phyloP scores from a whole-genome alignment of 2,888 invertebrate genomes.

The Choristoneura rosaceana region DNA sequence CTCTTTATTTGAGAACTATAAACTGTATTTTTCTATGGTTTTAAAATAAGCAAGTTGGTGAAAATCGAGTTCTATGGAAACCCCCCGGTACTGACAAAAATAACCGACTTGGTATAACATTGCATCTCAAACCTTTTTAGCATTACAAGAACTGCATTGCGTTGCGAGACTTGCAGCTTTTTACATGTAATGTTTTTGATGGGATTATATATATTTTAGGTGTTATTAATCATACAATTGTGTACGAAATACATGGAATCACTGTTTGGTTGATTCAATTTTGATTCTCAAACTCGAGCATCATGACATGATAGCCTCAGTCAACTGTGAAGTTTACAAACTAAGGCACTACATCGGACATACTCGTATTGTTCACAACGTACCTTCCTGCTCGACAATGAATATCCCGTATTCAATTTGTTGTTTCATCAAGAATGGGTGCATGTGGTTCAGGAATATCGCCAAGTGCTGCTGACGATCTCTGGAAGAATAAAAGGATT shows the following conservation, averaged over 20 bases:
- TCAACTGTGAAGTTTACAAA: not conserved
- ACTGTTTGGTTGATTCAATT: not conserved
- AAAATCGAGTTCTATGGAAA: no score
- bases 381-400: slow-evolving; percentile 95
- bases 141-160: no score
- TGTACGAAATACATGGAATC: not conserved
- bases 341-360: not conserved
- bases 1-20: no score
- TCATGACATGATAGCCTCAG: not conserved
- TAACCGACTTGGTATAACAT: no score
- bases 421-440: slow-evolving; percentile 96
- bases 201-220: no score
- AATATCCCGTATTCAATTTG: slow-evolving; percentile 97
- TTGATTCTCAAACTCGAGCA: not conserved
- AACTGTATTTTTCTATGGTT: no score
- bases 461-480: slow-evolving; percentile 94
- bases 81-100: no score
- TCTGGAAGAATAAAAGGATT: slow-evolving; percentile 68
- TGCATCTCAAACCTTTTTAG: no score
- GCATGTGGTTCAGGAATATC: slow-evolving; percentile 96
- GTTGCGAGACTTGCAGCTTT: no score
- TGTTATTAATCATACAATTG: no score
- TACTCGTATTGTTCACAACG: slow-evolving; percentile 41
- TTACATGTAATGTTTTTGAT: no score
- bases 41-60: no score